Evolutionary conservation across 2,113 vertebrate species (phyloP).

Genomic region (Rhinolophus sinicus): DNA sequence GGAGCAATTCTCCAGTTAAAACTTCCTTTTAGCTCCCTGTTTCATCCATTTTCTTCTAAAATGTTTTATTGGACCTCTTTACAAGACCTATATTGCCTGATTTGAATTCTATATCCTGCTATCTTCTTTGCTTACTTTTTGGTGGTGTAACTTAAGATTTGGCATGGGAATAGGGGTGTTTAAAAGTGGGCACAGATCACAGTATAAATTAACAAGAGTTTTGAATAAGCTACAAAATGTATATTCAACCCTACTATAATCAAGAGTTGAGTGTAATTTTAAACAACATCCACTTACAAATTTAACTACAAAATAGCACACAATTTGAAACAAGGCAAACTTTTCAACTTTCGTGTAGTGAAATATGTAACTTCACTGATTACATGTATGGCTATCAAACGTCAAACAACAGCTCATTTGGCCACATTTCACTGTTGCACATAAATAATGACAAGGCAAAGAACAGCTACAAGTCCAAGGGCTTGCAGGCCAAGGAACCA

Average conservation of each 20-base stretch:
- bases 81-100: neutral
- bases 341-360: constrained; percentile 62
- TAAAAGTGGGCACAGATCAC: constrained; percentile 2
- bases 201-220: constrained; percentile 46
- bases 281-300: constrained; percentile 65
- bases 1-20: constrained; percentile 24
- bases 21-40: neutral
- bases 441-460: constrained; percentile 98
- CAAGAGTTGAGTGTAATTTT: constrained; percentile 68
- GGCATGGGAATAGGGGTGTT: neutral
- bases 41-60: constrained; percentile 2
- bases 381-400: constrained; percentile 60
- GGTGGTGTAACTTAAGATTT: constrained; percentile 17
- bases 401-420: neutral
- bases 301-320: constrained; percentile 68
- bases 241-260: constrained; percentile 54
- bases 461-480: constrained; percentile 94
- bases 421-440: constrained; percentile 90
- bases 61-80: constrained; percentile 7
- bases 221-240: constrained; percentile 62
- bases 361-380: constrained; percentile 69
- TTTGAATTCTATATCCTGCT: constrained; percentile 29
- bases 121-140: constrained; percentile 28
- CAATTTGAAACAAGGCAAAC: constrained; percentile 71
- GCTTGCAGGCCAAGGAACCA: constrained; percentile 98